Conservation (phyloP, 1,140 invertebrate species). For the Drosophila subpulchrella region DNA sequence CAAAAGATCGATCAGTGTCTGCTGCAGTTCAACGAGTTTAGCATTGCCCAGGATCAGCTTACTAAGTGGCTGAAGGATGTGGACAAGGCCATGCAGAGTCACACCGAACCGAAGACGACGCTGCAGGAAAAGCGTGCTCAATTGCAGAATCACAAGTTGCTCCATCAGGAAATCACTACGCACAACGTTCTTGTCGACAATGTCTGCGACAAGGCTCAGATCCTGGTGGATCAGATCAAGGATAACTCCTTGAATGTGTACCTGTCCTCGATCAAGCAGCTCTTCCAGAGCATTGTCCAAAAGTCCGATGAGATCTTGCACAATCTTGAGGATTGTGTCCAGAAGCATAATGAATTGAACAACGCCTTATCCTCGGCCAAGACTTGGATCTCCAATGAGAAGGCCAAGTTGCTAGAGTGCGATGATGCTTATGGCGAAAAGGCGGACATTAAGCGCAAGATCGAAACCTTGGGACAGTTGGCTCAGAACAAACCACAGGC, state of each 20-base stretch:
- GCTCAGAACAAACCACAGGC: conserved; percentile 90
- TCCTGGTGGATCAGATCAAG: conserved; percentile 94
- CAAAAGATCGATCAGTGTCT: conserved; percentile 95
- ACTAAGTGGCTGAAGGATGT: conserved; percentile 97
- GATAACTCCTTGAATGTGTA: conserved; percentile 94
- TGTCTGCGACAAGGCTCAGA: conserved; percentile 96
- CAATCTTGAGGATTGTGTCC: conserved; percentile 93
- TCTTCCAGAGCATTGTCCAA: conserved; percentile 94
- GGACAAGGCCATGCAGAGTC: conserved; percentile 95
- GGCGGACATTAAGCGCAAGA: conserved; percentile 90
- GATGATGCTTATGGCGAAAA: conserved; percentile 93
- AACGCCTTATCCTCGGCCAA: conserved; percentile 89
- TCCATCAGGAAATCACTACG: conserved; percentile 97
- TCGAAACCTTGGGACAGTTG: conserved; percentile 89
- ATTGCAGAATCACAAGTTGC: conserved; percentile 96
- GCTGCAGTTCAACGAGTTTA: conserved; percentile 95
- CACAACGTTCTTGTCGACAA: conserved; percentile 95
- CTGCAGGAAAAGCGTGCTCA: conserved; percentile 97
- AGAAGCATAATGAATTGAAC: conserved; percentile 93
- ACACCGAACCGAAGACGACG: conserved; percentile 95
- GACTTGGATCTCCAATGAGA: conserved; percentile 92
- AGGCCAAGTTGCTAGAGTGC: conserved; percentile 90
- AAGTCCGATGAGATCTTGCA: conserved; percentile 94
- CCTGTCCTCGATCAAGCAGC: conserved; percentile 94
- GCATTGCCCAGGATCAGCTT: conserved; percentile 94